Evolutionary conservation across 2,113 vertebrate species (phyloP), one percentile per base, ranked within the genome.

Genomic region (Plectropomus leopardus): DNA sequence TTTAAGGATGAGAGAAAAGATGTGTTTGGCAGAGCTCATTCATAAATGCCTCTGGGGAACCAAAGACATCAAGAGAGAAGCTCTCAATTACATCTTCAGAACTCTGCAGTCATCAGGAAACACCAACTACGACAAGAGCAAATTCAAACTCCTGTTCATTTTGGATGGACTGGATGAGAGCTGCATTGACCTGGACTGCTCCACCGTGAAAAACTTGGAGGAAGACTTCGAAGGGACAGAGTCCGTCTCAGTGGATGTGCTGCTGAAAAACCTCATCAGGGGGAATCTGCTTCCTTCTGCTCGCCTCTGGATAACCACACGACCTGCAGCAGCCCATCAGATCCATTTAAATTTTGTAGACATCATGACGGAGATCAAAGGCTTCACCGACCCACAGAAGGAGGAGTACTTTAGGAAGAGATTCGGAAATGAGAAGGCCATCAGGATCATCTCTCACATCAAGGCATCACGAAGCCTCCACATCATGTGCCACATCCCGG

Each of bases 151-250:
- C 23, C 26, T 84, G n/a, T 84, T 84, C 44, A 53, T 85, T 34
- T 74, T 84, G 16, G 76, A 84, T 15, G 82, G 82, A 26, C 82
- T 84, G 63, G 82, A 84, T 17, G 82, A 84, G 51, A 75, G 71
- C 19, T 65, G 65, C 17, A 58, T 80, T 23, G 26, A 59, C 15
- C 65, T 84, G n/a, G 36, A 85, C 59, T 11, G 24, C 34, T 48
- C 45, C 21, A 48, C 16, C 16, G 26, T 71, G 42, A 10, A 51
- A 36, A 10, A 21, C 59, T 0, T 15, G 11, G 59, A 13, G 3
- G 24, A 14, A 4, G 26, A 65, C 17, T 48, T 28, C 5, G 26
- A 57, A 11, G 67, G 63, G 21, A 44, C 40, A 42, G 40, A 14
- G 40, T 42, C 40, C 1, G 4, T 4, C 1, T 13, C 40, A 7